Percentiles rank a stretch among this genome's conserved stretches.
Evolutionary conservation across 2,113 vertebrate species (phyloP).

Genomic region (Grallaria varia): DNA sequence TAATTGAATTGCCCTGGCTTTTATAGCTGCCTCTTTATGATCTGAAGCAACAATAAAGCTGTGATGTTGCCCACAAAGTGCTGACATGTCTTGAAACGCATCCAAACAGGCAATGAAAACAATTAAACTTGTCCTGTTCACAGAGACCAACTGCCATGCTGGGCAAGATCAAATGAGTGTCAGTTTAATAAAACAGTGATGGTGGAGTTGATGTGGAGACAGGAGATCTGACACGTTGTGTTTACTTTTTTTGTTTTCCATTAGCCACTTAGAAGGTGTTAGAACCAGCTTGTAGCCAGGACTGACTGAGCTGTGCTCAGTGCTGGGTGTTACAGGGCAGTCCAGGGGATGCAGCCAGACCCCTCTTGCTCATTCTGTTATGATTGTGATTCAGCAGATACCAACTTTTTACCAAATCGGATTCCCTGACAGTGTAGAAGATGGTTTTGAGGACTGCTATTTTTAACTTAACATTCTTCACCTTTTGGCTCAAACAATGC

Average conservation of each 20-base stretch:
- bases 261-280: neutral
- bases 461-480: neutral
- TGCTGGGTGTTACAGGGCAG: accelerated
- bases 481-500: neutral
- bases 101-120: neutral
- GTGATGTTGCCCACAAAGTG: neutral
- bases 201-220: neutral
- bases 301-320: neutral
- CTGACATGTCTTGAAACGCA: neutral
- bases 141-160: neutral
- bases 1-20: neutral
- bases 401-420: neutral
- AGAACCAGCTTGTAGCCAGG: neutral
- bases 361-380: neutral
- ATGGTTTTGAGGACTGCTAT: neutral
- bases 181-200: neutral
- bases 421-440: neutral
- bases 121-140: neutral
- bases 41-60: constrained; percentile 4
- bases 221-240: neutral
- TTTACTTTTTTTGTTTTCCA: neutral
- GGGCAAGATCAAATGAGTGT: neutral
- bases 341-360: neutral
- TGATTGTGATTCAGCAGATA: neutral
- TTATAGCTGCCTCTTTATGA: neutral